phyloP scores from a whole-genome alignment of 2,113 vertebrate genomes.

The Arvicanthis niloticus region DNA sequence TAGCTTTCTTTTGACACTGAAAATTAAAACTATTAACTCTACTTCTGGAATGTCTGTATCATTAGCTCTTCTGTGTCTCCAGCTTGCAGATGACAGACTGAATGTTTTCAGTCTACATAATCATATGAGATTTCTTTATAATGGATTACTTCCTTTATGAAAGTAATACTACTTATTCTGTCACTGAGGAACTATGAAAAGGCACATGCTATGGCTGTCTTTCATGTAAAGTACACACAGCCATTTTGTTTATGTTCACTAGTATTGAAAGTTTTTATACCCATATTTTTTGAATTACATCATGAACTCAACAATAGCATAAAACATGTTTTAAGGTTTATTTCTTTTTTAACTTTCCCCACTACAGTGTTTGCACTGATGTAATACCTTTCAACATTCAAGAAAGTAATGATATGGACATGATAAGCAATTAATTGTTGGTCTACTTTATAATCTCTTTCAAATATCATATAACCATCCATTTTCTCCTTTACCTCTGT shows the following conservation, averaged over 20 bases:
- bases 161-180: neutral
- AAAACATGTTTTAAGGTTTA: neutral
- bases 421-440: neutral
- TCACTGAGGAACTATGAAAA: neutral
- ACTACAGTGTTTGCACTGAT: neutral
- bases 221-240: neutral
- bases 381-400: neutral
- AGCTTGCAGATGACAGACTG: neutral
- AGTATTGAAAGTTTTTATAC: neutral
- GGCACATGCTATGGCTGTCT: neutral
- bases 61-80: neutral
- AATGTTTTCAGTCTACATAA: neutral
- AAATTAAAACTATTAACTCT: neutral
- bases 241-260: neutral
- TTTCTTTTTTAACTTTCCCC: neutral
- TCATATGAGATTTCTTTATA: neutral
- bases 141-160: neutral
- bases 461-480: neutral
- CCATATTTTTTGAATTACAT: neutral
- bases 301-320: neutral
- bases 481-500: neutral
- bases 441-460: neutral
- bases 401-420: neutral
- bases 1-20: neutral
- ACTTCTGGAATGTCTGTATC: neutral